Evolutionary conservation across 2,797 vertebrate genomes (phyloP), one percentile per base, ranked within the genome.

Genomic region (Toxotes lorentzi): DNA sequence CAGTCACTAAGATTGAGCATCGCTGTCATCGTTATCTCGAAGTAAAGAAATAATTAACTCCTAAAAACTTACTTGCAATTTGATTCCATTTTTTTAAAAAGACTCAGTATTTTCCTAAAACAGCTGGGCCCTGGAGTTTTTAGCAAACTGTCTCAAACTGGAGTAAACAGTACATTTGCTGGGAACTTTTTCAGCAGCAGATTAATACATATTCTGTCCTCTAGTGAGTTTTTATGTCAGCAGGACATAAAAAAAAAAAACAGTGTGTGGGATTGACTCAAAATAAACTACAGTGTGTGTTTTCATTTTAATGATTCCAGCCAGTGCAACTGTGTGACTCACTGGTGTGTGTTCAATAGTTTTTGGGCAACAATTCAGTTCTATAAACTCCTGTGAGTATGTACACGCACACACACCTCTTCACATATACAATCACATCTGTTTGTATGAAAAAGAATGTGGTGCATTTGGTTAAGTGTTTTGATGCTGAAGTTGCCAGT

Each of bases 401-500:
- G 43, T 45, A 45, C 6, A 41, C 7, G 43, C 19, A 48, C 47
- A 21, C 13, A 24, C 1, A 61, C 6, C 7, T 16, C 19, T 54
- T 66, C 19, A 3, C 24, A 69, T 43, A 10, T 38, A 38, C 38
- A 38, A 10, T 51, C 3, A 38, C n/a, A 11, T 69, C 4, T 0
- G 1, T 67, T 12, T 60, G 17, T 30, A 19, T 47, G 45, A 64
- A 57, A 56, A 7, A 23, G 4, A 63, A 40, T 47, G 38, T 27
- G 19, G 21, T 63, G 34, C 51, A 45, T 68, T n/a, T 58, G 47
- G 21, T 43, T 30, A 34, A 24, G 14, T 38, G 4, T 70, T 70
- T 4, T 65, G 54, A 54, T 41, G 35, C 41, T 63, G 7, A 70
- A 72, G 76, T 48, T 83, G 53, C 41, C n/a, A 7, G 14, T 68